Evolutionary conservation across 2,888 invertebrate genomes (phyloP), one percentile per base, ranked within the genome.

Genomic region (Dolomedes plantarius): DNA sequence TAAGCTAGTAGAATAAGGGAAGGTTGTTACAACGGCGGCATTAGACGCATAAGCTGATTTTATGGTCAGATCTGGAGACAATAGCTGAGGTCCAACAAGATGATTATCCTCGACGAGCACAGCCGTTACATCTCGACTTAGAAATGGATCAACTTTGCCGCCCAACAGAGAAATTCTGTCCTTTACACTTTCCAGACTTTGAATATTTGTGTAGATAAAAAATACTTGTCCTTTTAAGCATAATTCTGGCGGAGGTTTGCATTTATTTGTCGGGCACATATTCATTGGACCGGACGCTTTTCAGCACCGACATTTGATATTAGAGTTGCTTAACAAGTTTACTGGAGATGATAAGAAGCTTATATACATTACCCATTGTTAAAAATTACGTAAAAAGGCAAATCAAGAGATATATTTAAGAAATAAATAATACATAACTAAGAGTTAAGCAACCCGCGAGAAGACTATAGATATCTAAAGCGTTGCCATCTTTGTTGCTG

Each of bases 231-330:
- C 85, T 62, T 79, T 86, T 39, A 86, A 79, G 68, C 85, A 79
- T 78, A 56, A 86, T 86, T 86, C 78, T 31, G 78, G 85, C 56
- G 79, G 67, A 23, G 74, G 13, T 86, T 86, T 86, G 75, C 74
- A 74, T 32, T 76, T 83, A 76, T 71, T 76, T 32, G 85, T 69
- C 62, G 85, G 85, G 73, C 85, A 86, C 79, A 79, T 86, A 78
- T 86, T 86, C 79, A 79, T 86, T 85, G 83, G 83, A 85, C 83
- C 83, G 77, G 77, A 85, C 77, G 83, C 83, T 85, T 85, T 85
- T 77, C 76, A 73, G 72, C 77, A 85, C 77, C 83, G 72, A 76
- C 83, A 85, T 86, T 86, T 78, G 85, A 73, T 74, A 78, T 64
- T 77, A 85, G 36, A 85, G 72, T 85, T 77, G n/a, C 64, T 29